These are phyloP conservation scores for Lagria hirta DNA, from an alignment of 2,888 invertebrate genomes.

Conservation along the genomic window DNA sequence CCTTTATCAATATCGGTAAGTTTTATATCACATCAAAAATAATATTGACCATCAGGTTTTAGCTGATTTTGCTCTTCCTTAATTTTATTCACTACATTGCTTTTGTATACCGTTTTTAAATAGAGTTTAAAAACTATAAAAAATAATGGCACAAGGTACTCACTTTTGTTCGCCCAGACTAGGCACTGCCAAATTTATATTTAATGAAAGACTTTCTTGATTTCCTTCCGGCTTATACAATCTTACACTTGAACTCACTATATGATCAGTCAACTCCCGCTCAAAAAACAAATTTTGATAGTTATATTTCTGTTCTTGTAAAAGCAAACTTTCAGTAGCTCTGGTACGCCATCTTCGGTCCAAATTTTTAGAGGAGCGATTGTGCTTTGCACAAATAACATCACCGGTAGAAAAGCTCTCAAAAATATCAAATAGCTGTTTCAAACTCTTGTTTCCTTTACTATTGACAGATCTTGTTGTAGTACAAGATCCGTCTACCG, in stretches of 20 bases:
- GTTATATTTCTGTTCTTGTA: no score
- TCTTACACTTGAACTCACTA: conserved; percentile 37
- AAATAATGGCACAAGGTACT: no score
- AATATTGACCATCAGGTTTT: no score
- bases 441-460: conserved; percentile 11
- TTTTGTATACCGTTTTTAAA: no score
- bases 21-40: no score
- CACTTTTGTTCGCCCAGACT: conserved; percentile 41
- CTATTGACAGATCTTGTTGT: neutral
- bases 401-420: conserved; percentile 41
- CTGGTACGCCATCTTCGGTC: conserved; percentile 45
- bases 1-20: no score
- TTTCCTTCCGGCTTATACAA: conserved; percentile 27
- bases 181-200: conserved; percentile 41
- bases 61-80: no score
- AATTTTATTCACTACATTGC: no score
- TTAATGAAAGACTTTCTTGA: conserved; percentile 25
- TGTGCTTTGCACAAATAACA: conserved; percentile 35
- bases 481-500: conserved; percentile 1
- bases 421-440: conserved; percentile 24
- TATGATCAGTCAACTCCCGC: conserved; percentile 47
- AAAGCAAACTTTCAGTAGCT: conserved; percentile 51
- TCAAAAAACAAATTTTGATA: no score
- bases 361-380: conserved; percentile 26
- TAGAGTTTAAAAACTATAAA: no score